Percentiles rank a stretch among this genome's conserved stretches.
phyloP scores from a whole-genome alignment of 1,140 invertebrate species.

The Drosophila biarmipes region DNA sequence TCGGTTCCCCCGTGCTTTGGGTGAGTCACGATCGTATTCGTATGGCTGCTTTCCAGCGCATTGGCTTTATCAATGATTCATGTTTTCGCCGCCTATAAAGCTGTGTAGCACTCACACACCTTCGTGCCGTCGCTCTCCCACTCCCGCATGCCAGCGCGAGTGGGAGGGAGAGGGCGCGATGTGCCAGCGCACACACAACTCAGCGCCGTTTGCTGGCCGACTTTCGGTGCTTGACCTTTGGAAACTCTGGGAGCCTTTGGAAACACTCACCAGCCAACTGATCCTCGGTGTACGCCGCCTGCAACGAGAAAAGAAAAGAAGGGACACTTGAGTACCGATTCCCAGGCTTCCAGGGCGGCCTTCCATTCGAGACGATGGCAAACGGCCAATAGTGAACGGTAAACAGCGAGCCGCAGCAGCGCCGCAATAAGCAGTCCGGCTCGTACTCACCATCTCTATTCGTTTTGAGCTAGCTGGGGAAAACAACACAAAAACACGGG shows the following conservation, averaged over 20 bases:
- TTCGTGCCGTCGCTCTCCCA: slow-evolving; percentile 39
- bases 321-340: slow-evolving; percentile 4
- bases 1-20: slow-evolving; percentile 2
- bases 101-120: slow-evolving; percentile 52
- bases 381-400: not conserved
- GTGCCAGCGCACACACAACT: slow-evolving; percentile 55
- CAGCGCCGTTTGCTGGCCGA: slow-evolving; percentile 7
- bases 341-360: not conserved
- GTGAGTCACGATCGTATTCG: slow-evolving; percentile 63
- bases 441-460: slow-evolving; percentile 72
- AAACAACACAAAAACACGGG: slow-evolving; percentile 71
- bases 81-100: slow-evolving; percentile 50
- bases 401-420: slow-evolving; percentile 16
- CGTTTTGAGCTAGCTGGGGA: slow-evolving; percentile 42
- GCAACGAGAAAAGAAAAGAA: slow-evolving; percentile 84
- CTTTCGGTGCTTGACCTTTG: slow-evolving; percentile 22
- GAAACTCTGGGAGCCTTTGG: slow-evolving; percentile 24
- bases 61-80: slow-evolving; percentile 81
- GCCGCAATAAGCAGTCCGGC: not conserved
- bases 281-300: slow-evolving; percentile 95
- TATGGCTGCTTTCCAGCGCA: slow-evolving; percentile 68
- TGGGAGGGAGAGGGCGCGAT: slow-evolving; percentile 35
- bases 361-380: not conserved
- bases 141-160: slow-evolving; percentile 25
- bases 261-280: slow-evolving; percentile 93